These are phyloP conservation scores for Pachymerium ferrugineum DNA, from an alignment of 2,888 invertebrate species.

Conservation along the genomic window DNA sequence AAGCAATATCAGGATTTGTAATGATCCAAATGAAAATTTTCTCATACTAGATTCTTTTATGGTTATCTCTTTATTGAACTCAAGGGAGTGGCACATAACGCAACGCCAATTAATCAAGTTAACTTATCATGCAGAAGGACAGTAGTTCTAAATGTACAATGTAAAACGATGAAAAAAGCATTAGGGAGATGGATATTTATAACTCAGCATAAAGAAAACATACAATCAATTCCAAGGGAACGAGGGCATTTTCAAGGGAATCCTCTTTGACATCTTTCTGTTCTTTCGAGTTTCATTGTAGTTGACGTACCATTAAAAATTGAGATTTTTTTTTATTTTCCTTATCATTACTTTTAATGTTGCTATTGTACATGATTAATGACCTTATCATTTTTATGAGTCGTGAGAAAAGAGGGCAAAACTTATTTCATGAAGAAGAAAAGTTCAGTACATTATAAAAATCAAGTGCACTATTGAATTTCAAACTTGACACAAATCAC, in stretches of 20 bases:
- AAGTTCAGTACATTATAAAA: neutral
- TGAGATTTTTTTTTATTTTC: neutral
- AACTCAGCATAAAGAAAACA: neutral
- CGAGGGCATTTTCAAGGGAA: neutral
- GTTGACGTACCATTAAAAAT: neutral
- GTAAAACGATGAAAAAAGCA: neutral
- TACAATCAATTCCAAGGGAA: conserved; percentile 14
- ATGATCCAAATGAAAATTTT: neutral
- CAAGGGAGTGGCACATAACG: conserved; percentile 3
- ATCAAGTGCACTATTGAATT: neutral
- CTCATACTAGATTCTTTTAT: neutral
- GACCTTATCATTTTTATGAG: conserved; percentile 13
- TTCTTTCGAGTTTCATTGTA: neutral
- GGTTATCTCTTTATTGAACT: neutral
- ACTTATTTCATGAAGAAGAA: neutral
- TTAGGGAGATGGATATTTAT: neutral
- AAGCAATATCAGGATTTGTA: no score
- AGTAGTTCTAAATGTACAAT: neutral
- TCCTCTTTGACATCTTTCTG: neutral
- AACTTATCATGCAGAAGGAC: conserved; percentile 11
- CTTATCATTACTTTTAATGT: conserved; percentile 9
- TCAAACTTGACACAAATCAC: conserved; percentile 1
- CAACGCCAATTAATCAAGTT: neutral
- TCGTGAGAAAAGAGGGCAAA: neutral
- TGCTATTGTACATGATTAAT: conserved; percentile 17